Base-by-base conservation (phyloP, 2,888 invertebrate species). In the Endotricha flammealis region DNA sequence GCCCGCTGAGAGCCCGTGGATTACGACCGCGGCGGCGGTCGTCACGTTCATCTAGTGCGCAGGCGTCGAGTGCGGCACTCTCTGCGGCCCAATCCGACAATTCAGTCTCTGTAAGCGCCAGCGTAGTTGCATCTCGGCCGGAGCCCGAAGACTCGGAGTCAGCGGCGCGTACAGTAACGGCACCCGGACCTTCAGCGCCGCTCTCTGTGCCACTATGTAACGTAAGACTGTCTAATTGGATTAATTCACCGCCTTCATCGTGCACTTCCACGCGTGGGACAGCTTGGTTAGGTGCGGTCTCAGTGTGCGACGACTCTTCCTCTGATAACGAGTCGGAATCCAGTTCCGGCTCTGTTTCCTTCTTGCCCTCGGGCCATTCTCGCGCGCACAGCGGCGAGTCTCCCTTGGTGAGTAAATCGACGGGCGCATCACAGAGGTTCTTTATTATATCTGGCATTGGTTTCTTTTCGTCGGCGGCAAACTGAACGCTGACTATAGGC, bases 11-110 rank as follows among this genome's bases (percentile, higher is more conserved):
- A 1, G 70, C 59, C 12, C 79, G 57, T 0, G 78, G 81, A 42
- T 69, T 78, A 44, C 76, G 74, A 32, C 56, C 64, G 11, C 75
- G 57, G 29, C 67, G 73, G 1, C 55, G 51, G 7, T 80, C 75
- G 12, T 80, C 70, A 24, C 72, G 77, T 1, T 80, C 80, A 42
- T 68, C 77, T 44, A 65, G 70, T 24, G 90, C 90, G 38, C 93
- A 89, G 62, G 94, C 93, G 53, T 94, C 94, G 0, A 93, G 90
- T 1, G 92, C 92, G 24, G 90, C 91, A 47, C 92, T 93, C 57
- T 95, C 95, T 2, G 93, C 90, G 0, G 94, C 95, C 95, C 95
- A 95, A 66, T 96, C 95, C 0, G 95, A 95, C n/a, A 95, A 79
- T 63, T 95, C 95, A 0, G 95, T 95, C 71, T 95, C 95, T 0